These are phyloP conservation scores for Epizoanthus fatuus DNA, from an alignment of 92 coral and sea anemone species.

Conservation along the genomic window DNA sequence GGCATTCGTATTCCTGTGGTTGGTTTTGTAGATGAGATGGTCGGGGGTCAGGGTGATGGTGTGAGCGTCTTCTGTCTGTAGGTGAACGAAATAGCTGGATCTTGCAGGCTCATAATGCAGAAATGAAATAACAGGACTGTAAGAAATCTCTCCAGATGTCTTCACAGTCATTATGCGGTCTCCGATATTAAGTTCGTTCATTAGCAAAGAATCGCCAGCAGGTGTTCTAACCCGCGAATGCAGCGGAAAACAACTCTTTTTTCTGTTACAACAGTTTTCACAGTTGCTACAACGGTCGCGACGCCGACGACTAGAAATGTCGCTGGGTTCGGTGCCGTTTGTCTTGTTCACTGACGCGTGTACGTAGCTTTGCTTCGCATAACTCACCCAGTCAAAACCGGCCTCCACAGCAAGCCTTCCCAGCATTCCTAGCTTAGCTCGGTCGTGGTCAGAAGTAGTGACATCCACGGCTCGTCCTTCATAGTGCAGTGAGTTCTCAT, in stretches of 20 bases:
- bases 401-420: slow-evolving; percentile 90
- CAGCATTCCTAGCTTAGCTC: slow-evolving; percentile 72
- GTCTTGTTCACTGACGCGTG: slow-evolving; percentile 78
- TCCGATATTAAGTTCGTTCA: slow-evolving; percentile 77
- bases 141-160: slow-evolving; percentile 67
- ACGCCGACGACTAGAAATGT: background rate
- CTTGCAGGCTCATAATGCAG: slow-evolving; percentile 69
- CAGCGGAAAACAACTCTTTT: slow-evolving; percentile 84
- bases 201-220: slow-evolving; percentile 59
- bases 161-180: slow-evolving; percentile 79
- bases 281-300: background rate
- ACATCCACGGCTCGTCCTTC: slow-evolving; percentile 98
- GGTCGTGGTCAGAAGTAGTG: slow-evolving; percentile 79
- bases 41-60: slow-evolving; percentile 70
- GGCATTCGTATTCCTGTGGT: slow-evolving; percentile 38
- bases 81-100: slow-evolving; percentile 66
- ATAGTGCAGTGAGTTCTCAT: slow-evolving; percentile 78
- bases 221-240: slow-evolving; percentile 71
- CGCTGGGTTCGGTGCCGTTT: too few species aligned
- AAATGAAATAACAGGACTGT: slow-evolving; percentile 84
- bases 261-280: slow-evolving; percentile 28
- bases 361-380: slow-evolving; percentile 67
- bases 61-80: slow-evolving; percentile 67
- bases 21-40: slow-evolving; percentile 82
- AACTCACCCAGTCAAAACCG: slow-evolving; percentile 92